Conservation (phyloP, 2,113 vertebrate species). For the Grantiella picta region DNA sequence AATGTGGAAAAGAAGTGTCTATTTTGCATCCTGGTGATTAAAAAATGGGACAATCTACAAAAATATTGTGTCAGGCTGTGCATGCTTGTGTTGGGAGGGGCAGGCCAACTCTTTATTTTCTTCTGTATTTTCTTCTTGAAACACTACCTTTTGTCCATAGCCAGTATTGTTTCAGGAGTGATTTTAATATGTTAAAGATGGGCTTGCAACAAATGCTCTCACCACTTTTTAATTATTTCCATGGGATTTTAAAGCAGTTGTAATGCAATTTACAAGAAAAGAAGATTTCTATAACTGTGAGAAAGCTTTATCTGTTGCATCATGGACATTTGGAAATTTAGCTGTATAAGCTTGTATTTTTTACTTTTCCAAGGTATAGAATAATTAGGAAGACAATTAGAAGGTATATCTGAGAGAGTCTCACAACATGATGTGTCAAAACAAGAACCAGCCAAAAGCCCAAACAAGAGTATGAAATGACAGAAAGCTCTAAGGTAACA, state of each 20-base stretch:
- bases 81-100: constrained; percentile 18
- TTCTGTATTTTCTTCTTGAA: constrained; percentile 46
- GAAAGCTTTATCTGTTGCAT: constrained; percentile 30
- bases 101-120: constrained; percentile 35
- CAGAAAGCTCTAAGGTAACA: not conserved
- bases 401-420: not conserved
- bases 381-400: not conserved
- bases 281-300: not conserved
- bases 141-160: constrained; percentile 49
- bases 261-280: constrained; percentile 51
- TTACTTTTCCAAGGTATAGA: not conserved
- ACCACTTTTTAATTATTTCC: constrained; percentile 58
- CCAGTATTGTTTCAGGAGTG: constrained; percentile 61
- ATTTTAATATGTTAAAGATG: constrained; percentile 66
- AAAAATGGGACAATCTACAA: not conserved
- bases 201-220: constrained; percentile 39
- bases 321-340: not conserved
- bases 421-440: not conserved
- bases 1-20: not conserved
- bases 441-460: not conserved
- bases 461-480: not conserved
- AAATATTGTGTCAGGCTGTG: not conserved
- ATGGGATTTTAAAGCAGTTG: constrained; percentile 39
- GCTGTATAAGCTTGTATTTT: not conserved
- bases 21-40: not conserved